These are phyloP conservation scores for Dione vanillae DNA, from an alignment of 2,888 invertebrate genomes.

Conservation along the genomic window DNA sequence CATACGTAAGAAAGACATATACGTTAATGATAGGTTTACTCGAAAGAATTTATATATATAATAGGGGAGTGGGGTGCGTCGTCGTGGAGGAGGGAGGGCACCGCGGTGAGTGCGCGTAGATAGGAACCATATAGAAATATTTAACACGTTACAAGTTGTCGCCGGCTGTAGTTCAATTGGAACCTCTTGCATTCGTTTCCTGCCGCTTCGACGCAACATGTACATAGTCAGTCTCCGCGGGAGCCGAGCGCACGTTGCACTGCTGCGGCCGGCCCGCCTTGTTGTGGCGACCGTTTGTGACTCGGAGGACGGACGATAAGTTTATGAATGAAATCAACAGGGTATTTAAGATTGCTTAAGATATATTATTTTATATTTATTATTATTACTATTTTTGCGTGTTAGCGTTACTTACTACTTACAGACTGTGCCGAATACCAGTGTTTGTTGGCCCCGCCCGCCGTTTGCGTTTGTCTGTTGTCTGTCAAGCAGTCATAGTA, in stretches of 20 bases:
- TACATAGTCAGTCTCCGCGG: slow-evolving; percentile 28
- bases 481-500: no score
- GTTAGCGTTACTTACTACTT: slow-evolving; percentile 59
- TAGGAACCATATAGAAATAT: slow-evolving; percentile 26
- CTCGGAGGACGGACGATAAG: slow-evolving; percentile 56
- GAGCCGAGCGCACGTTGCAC: slow-evolving; percentile 48
- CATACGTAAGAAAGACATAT: slow-evolving; percentile 85
- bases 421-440: slow-evolving; percentile 55
- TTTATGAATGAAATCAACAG: slow-evolving; percentile 80
- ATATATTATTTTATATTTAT: slow-evolving; percentile 81
- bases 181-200: slow-evolving; percentile 7
- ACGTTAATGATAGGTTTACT: slow-evolving; percentile 81
- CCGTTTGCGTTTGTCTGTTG: no score
- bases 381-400: slow-evolving; percentile 64
- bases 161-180: slow-evolving; percentile 10
- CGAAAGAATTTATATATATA: slow-evolving; percentile 77
- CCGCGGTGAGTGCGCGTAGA: slow-evolving; percentile 38
- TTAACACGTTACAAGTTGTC: slow-evolving; percentile 15
- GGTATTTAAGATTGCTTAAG: slow-evolving; percentile 84
- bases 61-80: slow-evolving; percentile 41
- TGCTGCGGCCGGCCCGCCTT: no score
- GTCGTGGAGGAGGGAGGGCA: slow-evolving; percentile 49
- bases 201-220: slow-evolving; percentile 24
- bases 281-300: no score
- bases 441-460: slow-evolving; percentile 24